Conservation (phyloP, 2,113 vertebrate genomes). For the Monarcha castaneiventris region DNA sequence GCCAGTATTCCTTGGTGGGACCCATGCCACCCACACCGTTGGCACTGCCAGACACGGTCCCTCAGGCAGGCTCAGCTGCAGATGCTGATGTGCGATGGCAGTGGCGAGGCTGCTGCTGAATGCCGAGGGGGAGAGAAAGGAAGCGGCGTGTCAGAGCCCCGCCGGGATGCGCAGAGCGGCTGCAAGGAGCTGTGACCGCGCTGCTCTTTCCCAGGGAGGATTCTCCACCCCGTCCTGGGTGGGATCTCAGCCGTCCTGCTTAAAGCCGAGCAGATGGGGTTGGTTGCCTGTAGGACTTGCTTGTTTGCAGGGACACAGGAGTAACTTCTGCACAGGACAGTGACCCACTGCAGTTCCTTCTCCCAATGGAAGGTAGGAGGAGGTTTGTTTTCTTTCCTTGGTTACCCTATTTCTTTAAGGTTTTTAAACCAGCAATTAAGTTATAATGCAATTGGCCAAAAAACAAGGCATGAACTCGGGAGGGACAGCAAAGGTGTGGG, state of each 20-base stretch:
- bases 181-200: background rate
- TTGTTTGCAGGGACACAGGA: background rate
- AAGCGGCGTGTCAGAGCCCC: background rate
- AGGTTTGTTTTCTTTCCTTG: background rate
- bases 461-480: background rate
- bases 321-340: background rate
- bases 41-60: background rate
- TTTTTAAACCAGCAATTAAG: background rate
- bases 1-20: background rate
- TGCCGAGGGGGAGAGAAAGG: background rate
- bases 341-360: accelerated
- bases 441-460: too few species aligned
- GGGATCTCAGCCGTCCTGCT: slow-evolving; percentile 25
- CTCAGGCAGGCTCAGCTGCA: accelerated
- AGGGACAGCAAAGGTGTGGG: accelerated
- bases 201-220: slow-evolving; percentile 48
- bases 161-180: background rate
- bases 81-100: background rate
- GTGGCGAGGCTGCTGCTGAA: background rate
- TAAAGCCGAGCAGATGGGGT: background rate
- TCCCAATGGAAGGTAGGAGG: slow-evolving; percentile 51
- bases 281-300: background rate
- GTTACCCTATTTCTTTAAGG: background rate
- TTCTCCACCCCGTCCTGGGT: slow-evolving; percentile 65
- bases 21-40: background rate